Evolutionary conservation across 2,888 invertebrate species (phyloP), one percentile per base, ranked within the genome.

Genomic region (Agonum fuliginosum): DNA sequence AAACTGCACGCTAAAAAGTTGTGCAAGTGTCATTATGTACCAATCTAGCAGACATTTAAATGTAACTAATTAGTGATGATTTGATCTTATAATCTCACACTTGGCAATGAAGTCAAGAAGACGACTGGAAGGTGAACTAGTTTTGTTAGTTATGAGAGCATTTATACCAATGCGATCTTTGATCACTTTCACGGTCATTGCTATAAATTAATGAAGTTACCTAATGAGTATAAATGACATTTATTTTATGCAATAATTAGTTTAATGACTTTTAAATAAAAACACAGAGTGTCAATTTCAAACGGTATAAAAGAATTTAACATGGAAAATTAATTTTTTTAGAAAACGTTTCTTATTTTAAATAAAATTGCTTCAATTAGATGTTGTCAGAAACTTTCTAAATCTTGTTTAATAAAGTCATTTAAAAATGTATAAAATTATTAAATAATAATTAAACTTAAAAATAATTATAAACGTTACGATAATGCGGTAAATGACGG

Each of bases 71-170:
- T 43, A 43, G 14, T 14, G 2, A 12, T 14, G 17, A 43, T n/a
- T n/a, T n/a, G 43, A 43, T 41, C 12, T 41, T 41, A 41, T 12
- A 41, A 41, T 43, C 24, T 54, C 54, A 54, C 54, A 22, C 54
- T 54, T 54, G 54, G 54, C 54, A 54, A 54, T 54, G 54, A 54
- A 54, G 54, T 8, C 17, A 22, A 8, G 3, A n/a, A n/a, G n/a
- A n/a, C n/a, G n/a, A n/a, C n/a, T n/a, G 12, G 54, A 54, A 54
- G 54, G 54, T 54, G 54, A 54, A 54, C 54, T 54, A 22, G 54
- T 54, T 54, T 54, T 24, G n/a, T 20, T 20, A 54, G n/a, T 20
- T 54, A 54, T 22, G 54, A 24, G 54, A 54, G n/a, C 54, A 54
- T 54, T 54, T 46, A 6, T 22, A n/a, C 54, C 2, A 54, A 54